Percentiles rank a stretch among this genome's conserved stretches.
Conservation (phyloP, 2,113 vertebrate genomes). For the Xiphophorus couchianus region DNA sequence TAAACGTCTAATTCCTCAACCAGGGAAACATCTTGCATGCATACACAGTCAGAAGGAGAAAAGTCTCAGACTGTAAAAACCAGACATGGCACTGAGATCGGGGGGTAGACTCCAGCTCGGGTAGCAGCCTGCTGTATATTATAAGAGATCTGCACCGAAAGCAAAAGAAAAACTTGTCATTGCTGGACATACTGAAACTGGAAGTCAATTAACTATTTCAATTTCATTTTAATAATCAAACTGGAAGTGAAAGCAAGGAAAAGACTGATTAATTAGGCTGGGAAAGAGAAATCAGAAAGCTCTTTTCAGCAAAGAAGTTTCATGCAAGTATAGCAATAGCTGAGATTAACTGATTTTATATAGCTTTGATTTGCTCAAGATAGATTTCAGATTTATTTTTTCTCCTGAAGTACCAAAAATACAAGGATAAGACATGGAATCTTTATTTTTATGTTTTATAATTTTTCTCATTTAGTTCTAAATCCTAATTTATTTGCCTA, state of each 20-base stretch:
- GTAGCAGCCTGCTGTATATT: conserved; percentile 31
- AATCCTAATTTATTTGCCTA: background rate
- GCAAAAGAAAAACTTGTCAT: background rate
- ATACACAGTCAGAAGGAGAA: background rate
- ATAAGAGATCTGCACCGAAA: conserved; percentile 8
- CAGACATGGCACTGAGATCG: conserved; percentile 36
- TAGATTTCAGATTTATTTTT: too few species aligned
- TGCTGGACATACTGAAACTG: background rate
- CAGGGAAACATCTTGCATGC: conserved; percentile 27
- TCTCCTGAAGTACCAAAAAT: background rate
- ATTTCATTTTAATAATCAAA: background rate
- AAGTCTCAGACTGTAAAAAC: conserved; percentile 18
- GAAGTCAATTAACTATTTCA: background rate
- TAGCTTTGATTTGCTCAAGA: too few species aligned
- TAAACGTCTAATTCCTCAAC: conserved; percentile 36
- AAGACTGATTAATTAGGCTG: background rate
- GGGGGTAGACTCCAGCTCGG: conserved; percentile 10
- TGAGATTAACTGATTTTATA: too few species aligned
- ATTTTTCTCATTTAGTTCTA: background rate
- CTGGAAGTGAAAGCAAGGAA: too few species aligned
- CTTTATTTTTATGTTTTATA: too few species aligned
- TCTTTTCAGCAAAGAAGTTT: too few species aligned
- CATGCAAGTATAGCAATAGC: too few species aligned
- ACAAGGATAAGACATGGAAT: background rate
- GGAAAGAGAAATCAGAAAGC: background rate